Percentiles rank a stretch among this genome's conserved stretches.
Evolutionary conservation across 2,797 vertebrate species (phyloP).

Genomic region (Pseudochirops cupreus): DNA sequence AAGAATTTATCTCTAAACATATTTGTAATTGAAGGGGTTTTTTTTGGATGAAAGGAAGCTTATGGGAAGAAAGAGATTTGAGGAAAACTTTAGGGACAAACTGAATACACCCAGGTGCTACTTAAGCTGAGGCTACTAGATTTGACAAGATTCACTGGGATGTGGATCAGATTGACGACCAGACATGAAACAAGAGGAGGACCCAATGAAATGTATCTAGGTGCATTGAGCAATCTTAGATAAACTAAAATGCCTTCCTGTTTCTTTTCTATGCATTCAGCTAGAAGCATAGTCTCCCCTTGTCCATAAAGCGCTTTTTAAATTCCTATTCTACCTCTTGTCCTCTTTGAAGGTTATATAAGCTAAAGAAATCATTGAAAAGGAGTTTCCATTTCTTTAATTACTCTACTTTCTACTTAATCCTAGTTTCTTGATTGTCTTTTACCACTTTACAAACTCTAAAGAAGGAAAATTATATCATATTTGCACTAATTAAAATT

Average conservation of each 20-base stretch:
- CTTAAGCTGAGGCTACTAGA: neutral
- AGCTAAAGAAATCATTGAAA: neutral
- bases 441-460: neutral
- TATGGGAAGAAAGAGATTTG: neutral
- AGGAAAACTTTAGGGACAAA: neutral
- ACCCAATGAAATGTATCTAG: neutral
- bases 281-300: neutral
- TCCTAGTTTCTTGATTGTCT: neutral
- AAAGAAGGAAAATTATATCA: neutral
- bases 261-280: neutral
- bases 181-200: neutral
- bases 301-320: neutral
- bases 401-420: neutral
- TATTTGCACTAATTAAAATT: neutral
- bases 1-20: neutral
- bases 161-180: neutral
- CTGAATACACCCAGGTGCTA: neutral
- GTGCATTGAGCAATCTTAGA: neutral
- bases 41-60: neutral
- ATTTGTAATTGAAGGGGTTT: neutral
- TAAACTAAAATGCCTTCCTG: neutral
- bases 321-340: neutral
- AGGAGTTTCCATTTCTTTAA: too few species aligned
- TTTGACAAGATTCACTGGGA: neutral
- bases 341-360: neutral